Percentiles rank a stretch among this genome's conserved stretches.
phyloP scores from a whole-genome alignment of 2,797 vertebrate genomes.

The Anomalospiza imberbis region DNA sequence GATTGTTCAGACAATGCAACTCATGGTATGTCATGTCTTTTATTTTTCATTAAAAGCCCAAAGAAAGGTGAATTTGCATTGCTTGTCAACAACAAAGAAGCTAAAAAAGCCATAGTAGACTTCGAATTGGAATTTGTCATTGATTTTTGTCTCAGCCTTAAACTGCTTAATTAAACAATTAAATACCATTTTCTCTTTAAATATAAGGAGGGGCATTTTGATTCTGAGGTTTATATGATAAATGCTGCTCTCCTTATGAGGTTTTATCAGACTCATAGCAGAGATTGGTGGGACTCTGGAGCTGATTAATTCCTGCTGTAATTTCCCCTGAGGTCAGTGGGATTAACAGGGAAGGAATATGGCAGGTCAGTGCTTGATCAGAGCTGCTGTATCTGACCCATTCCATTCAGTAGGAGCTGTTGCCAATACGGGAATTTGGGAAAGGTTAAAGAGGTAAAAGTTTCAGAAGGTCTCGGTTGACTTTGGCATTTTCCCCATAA shows the following conservation, averaged over 20 bases:
- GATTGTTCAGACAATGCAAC: neutral
- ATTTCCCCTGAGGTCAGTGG: neutral
- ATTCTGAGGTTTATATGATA: neutral
- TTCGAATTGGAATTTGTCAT: neutral
- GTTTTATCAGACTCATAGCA: neutral
- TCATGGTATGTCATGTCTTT: neutral
- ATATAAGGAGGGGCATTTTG: neutral
- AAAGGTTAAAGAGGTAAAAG: neutral
- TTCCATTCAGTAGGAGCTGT: neutral
- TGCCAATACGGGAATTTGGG: neutral
- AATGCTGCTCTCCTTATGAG: neutral
- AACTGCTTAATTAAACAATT: neutral
- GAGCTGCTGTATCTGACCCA: neutral
- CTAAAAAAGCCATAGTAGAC: neutral
- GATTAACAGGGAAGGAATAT: neutral
- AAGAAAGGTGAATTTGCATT: neutral
- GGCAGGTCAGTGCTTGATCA: neutral
- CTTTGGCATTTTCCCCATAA: neutral
- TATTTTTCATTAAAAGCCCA: neutral
- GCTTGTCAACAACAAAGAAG: neutral
- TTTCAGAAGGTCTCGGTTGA: neutral
- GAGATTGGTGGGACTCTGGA: neutral
- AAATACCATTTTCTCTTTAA: slow-evolving; percentile 8
- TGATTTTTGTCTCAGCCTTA: neutral
- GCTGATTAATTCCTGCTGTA: neutral